Evolutionary conservation across 2,797 vertebrate species (phyloP), one percentile per base, ranked within the genome.

Genomic region (Pseudochaenichthys georgianus): DNA sequence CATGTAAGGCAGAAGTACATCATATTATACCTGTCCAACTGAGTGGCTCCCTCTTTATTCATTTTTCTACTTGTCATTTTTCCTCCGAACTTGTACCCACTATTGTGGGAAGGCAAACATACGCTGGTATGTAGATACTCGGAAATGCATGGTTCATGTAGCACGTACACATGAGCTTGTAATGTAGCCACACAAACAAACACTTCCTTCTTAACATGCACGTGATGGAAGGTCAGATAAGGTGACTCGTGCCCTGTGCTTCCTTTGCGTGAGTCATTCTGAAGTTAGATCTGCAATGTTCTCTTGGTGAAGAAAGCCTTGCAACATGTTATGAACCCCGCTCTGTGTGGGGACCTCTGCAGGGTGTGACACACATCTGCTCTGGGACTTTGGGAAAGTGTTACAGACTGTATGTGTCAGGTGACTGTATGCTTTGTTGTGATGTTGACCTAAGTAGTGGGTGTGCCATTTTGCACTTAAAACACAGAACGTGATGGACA

Each of bases 391-490:
- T 13, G 31, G 17, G 21, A n/a, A 58, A 60, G 66, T 43, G 45
- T 75, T 13, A 23, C 31, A 21, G 48, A 46, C 42, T 34, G 23
- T 21, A 15, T 55, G 51, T 9, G n/a, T 64, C 76, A 75, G 23
- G 34, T 73, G 71, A 75, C 66, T 70, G 42, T 66, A 4, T 79
- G 67, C 78, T 73, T 65, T 82, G 21, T 8, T 74, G 68, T 31
- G 64, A 70, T 81, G 61, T 76, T 73, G 77, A 72, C 72, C 51
- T 23, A 75, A 48, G 47, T 38, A 10, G 46, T 58, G 61, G 81
- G 73, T 78, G 73, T 72, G 66, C 21, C 52, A 60, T 65, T 75
- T 61, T 61, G 38, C 19, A 64, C 11, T 13, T 10, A 70, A 71
- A 75, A 16, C 53, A 71, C 59, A 51, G 58, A 53, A 62, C 47